A percentile compares a stretch with the other conserved stretches of the same genome.
phyloP scores from a whole-genome alignment of 1,140 invertebrate species.

The Diploscapter pachys region DNA sequence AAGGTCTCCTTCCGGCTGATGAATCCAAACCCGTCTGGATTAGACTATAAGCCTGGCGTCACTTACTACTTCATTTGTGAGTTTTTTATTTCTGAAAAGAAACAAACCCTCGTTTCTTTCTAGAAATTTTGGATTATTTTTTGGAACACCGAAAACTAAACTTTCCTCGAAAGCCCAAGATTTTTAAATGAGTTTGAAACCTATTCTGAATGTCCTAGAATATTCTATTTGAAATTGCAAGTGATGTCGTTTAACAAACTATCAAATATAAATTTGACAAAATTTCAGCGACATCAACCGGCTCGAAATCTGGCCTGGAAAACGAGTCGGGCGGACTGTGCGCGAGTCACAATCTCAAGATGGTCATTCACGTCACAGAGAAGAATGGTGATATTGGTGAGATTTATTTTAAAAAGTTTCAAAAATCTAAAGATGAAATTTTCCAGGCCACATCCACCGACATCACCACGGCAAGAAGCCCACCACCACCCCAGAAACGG shows the following conservation, averaged over 20 bases:
- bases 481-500: constrained; percentile 8
- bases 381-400: constrained; percentile 29
- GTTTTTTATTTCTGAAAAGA: neutral
- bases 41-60: constrained; percentile 25
- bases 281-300: constrained; percentile 29
- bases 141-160: neutral
- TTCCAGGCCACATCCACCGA: constrained; percentile 1
- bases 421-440: too few species aligned
- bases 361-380: constrained; percentile 29
- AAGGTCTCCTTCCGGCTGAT: constrained; percentile 17
- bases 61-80: constrained; percentile 34
- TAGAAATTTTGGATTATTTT: neutral
- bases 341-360: constrained; percentile 30
- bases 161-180: neutral
- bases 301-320: constrained; percentile 19
- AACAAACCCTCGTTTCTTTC: neutral
- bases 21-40: constrained; percentile 23
- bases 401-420: neutral
- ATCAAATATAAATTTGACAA: too few species aligned
- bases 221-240: too few species aligned
- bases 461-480: constrained; percentile 25
- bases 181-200: neutral
- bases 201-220: too few species aligned
- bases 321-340: constrained; percentile 25
- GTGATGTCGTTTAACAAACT: too few species aligned